These are phyloP conservation scores for Tryphoninae sp. DNA, from an alignment of 2,888 invertebrate species.

Conservation along the genomic window DNA sequence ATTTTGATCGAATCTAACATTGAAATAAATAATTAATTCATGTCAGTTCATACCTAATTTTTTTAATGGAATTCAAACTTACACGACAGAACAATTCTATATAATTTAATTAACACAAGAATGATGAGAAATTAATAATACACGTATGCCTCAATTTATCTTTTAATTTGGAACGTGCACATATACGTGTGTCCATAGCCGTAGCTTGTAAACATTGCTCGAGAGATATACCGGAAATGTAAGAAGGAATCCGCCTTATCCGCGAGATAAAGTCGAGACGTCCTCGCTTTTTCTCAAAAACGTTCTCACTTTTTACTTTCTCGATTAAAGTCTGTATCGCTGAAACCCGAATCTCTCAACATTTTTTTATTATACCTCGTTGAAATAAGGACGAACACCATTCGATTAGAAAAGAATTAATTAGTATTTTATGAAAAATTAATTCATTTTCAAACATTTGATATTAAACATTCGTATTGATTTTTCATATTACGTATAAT, in stretches of 20 bases:
- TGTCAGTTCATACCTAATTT: no score
- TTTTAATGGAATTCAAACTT: no score
- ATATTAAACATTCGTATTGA: no score
- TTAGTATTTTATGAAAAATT: no score
- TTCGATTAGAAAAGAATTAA: no score
- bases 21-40: neutral
- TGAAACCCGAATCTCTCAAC: no score
- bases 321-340: conserved; percentile 23
- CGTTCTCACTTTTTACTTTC: conserved; percentile 27
- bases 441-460: no score
- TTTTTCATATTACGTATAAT: neutral
- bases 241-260: neutral
- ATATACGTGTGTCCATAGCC: neutral
- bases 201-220: neutral
- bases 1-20: neutral
- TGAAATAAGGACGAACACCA: no score
- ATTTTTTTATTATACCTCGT: no score
- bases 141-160: neutral
- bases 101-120: neutral
- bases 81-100: no score
- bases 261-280: conserved; percentile 9
- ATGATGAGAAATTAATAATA: neutral
- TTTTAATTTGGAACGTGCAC: neutral
- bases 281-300: conserved; percentile 25
- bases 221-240: conserved; percentile 11